These are phyloP conservation scores for Apeira syringaria DNA, from an alignment of 2,888 invertebrate species.

Conservation along the genomic window DNA sequence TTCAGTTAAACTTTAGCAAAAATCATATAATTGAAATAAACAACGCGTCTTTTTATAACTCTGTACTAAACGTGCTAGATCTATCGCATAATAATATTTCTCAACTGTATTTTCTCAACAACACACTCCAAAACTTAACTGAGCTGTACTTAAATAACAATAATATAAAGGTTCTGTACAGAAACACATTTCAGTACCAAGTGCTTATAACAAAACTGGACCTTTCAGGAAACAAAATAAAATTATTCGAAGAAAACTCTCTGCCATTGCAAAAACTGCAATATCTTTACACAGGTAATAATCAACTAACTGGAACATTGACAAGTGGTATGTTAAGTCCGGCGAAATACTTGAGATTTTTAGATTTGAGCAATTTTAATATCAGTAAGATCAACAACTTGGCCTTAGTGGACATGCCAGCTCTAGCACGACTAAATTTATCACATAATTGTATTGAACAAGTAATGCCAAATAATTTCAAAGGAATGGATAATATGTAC, in stretches of 20 bases:
- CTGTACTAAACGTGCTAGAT: slow-evolving; percentile 48
- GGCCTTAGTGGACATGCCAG: slow-evolving; percentile 57
- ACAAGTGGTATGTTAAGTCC: slow-evolving; percentile 55
- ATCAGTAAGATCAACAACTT: slow-evolving; percentile 49
- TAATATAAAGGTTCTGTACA: slow-evolving; percentile 41
- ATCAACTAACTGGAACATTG: slow-evolving; percentile 49
- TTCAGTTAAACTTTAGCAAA: slow-evolving; percentile 53
- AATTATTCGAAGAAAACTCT: slow-evolving; percentile 47
- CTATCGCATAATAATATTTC: slow-evolving; percentile 56
- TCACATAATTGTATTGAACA: slow-evolving; percentile 55
- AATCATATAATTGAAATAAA: slow-evolving; percentile 53
- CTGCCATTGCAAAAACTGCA: slow-evolving; percentile 61
- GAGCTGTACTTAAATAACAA: slow-evolving; percentile 59
- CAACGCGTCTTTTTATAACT: slow-evolving; percentile 45
- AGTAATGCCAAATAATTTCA: slow-evolving; percentile 57
- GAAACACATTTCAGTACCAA: slow-evolving; percentile 49
- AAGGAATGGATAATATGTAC: slow-evolving; percentile 53
- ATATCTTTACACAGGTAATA: slow-evolving; percentile 53
- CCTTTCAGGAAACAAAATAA: slow-evolving; percentile 59
- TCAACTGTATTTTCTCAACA: slow-evolving; percentile 48
- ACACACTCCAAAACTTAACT: slow-evolving; percentile 45
- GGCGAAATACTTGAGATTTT: slow-evolving; percentile 53
- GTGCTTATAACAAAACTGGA: slow-evolving; percentile 50
- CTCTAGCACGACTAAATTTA: slow-evolving; percentile 59
- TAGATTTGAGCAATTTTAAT: slow-evolving; percentile 59